These are phyloP conservation scores for Clamator glandarius DNA, from an alignment of 2,797 vertebrate species.

Conservation along the genomic window DNA sequence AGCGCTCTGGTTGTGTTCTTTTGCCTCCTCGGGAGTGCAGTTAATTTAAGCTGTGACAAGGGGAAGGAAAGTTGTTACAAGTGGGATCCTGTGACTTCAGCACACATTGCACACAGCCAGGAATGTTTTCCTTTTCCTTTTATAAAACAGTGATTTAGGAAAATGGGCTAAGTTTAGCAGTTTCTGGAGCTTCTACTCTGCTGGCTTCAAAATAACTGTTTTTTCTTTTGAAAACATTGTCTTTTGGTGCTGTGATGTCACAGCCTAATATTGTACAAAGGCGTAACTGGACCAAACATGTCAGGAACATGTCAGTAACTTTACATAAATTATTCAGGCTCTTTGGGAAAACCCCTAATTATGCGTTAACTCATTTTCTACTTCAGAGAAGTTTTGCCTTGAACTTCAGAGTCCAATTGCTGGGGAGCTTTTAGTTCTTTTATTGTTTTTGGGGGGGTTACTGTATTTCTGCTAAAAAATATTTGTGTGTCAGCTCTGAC, in stretches of 20 bases:
- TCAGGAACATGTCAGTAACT: conserved; percentile 70
- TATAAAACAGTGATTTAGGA: neutral
- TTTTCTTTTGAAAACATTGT: conserved; percentile 38
- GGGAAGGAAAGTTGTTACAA: conserved; percentile 59
- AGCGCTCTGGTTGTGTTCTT: neutral
- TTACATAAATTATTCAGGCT: conserved; percentile 70
- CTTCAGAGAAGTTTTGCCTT: conserved; percentile 59
- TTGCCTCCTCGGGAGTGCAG: neutral
- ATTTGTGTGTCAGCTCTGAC: neutral
- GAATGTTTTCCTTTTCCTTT: conserved; percentile 64
- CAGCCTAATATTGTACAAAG: conserved; percentile 38
- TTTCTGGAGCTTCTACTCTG: conserved; percentile 32
- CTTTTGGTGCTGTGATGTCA: conserved; percentile 55
- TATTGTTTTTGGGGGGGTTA: neutral
- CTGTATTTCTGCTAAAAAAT: conserved; percentile 2
- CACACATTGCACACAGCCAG: conserved; percentile 56
- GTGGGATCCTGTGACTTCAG: conserved; percentile 52
- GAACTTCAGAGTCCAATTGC: conserved; percentile 16
- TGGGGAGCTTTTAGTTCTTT: conserved; percentile 8
- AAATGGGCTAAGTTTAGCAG: conserved; percentile 9
- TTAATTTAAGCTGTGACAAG: conserved; percentile 48
- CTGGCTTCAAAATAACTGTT: conserved; percentile 7
- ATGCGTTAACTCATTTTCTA: conserved; percentile 67
- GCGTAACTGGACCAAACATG: conserved; percentile 65
- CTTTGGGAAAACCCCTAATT: conserved; percentile 72